A percentile compares a stretch with the other conserved stretches of the same genome.
Conservation (phyloP, 2,888 invertebrate genomes). For the Thalpophila matura region DNA sequence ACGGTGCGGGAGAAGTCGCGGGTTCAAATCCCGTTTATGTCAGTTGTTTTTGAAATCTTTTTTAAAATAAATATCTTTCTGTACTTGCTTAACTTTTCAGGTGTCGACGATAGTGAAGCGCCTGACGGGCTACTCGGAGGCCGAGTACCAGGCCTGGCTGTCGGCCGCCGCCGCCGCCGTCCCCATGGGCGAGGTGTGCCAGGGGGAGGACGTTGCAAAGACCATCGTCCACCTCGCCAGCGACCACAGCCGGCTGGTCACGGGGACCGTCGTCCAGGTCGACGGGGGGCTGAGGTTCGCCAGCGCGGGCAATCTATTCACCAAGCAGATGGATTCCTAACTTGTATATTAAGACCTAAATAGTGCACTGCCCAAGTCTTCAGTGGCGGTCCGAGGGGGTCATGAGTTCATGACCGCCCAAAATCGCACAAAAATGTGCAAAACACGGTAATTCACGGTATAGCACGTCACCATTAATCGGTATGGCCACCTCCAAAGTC, state of each 20-base stretch:
- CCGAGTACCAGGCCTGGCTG: constrained; percentile 64
- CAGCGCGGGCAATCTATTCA: constrained; percentile 1
- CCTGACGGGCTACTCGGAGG: constrained; percentile 55
- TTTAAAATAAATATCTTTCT: neutral
- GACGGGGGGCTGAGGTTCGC: constrained; percentile 64
- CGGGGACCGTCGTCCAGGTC: constrained; percentile 90
- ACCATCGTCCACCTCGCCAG: constrained; percentile 96
- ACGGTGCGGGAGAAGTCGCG: no score
- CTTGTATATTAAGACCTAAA: neutral
- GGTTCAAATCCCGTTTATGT: no score
- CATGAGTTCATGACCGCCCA: no score
- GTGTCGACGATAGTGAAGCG: constrained; percentile 56
- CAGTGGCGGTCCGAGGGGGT: neutral
- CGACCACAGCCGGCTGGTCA: constrained; percentile 94
- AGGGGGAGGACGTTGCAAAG: constrained; percentile 93
- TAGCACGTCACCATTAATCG: no score
- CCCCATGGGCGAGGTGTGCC: constrained; percentile 66
- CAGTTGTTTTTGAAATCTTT: no score
- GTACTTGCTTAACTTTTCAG: constrained; percentile 23
- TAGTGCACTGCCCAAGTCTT: neutral
- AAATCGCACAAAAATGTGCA: no score
- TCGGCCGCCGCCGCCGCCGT: constrained; percentile 25
- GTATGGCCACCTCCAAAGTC: no score
- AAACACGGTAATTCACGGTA: no score
- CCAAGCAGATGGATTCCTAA: constrained; percentile 27